phyloP scores from a whole-genome alignment of 2,113 vertebrate species.

The Fulmarus glacialis region DNA sequence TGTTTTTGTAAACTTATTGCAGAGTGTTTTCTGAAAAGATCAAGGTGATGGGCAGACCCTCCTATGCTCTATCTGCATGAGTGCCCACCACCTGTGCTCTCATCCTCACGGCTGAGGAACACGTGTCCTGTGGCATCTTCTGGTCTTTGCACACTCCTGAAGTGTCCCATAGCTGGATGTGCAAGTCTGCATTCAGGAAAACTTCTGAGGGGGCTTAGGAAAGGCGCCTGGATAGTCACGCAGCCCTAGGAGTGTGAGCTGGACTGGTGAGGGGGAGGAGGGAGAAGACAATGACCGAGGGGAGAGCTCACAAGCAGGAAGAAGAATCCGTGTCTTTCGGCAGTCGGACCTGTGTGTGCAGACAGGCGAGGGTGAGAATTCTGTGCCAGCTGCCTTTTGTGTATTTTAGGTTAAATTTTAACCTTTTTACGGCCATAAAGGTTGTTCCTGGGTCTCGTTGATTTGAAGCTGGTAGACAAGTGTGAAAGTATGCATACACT shows the following conservation, averaged over 20 bases:
- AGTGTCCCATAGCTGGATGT: not conserved
- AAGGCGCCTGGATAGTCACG: not conserved
- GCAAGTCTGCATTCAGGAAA: not conserved
- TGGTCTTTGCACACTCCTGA: fast-evolving
- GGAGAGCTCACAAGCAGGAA: not conserved
- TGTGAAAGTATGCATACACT: not conserved
- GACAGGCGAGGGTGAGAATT: not conserved
- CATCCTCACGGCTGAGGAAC: not conserved
- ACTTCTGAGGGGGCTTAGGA: not conserved
- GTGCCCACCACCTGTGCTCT: not conserved
- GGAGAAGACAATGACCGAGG: not conserved
- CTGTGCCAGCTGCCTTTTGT: not conserved
- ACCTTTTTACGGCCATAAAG: not conserved
- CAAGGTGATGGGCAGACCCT: not conserved
- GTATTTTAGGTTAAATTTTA: constrained; percentile 36
- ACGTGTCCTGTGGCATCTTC: fast-evolving
- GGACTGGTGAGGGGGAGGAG: not conserved
- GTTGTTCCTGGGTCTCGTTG: not conserved
- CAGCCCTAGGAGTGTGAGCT: fast-evolving
- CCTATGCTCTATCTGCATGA: fast-evolving
- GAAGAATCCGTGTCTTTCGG: not conserved
- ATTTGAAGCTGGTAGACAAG: not conserved
- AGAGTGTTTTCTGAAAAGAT: not conserved
- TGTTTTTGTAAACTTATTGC: not conserved
- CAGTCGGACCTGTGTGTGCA: not conserved